Percentiles rank a stretch among this genome's conserved stretches.
phyloP scores from a whole-genome alignment of 2,888 invertebrate species.

The Gastracanthus pulcherrimus region DNA sequence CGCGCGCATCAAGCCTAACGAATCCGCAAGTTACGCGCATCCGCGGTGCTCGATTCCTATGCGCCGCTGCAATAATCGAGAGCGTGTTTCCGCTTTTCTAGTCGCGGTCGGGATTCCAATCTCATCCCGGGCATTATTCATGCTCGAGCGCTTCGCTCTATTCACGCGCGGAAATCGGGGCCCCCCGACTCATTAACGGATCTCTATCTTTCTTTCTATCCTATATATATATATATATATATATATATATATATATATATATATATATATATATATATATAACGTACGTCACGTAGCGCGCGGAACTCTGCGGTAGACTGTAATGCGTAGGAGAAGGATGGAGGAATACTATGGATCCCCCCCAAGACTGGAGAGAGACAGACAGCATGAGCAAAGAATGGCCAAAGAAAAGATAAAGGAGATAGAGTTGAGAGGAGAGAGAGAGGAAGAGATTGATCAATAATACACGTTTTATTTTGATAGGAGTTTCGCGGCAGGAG shows the following conservation, averaged over 20 bases:
- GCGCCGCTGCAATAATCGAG: slow-evolving; percentile 46
- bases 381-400: not conserved
- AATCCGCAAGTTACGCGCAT: not conserved
- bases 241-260: no score
- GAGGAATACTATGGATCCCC: not conserved
- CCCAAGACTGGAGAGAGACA: not conserved
- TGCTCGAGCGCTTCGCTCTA: slow-evolving; percentile 32
- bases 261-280: no score
- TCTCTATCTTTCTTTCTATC: slow-evolving; percentile 34
- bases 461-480: not conserved
- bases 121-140: slow-evolving; percentile 52
- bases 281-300: no score
- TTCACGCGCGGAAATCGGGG: slow-evolving; percentile 42
- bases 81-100: slow-evolving; percentile 51
- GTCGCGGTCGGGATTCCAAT: slow-evolving; percentile 47
- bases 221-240: no score
- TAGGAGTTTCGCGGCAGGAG: not conserved
- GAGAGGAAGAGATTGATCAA: slow-evolving; percentile 24
- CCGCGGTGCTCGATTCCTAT: slow-evolving; percentile 7
- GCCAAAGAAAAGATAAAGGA: not conserved
- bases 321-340: not conserved
- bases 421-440: not conserved
- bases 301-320: no score
- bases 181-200: slow-evolving; percentile 53
- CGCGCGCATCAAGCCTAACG: no score